Evolutionary conservation across 2,113 vertebrate genomes (phyloP).

Genomic region (Oncorhynchus kisutch): DNA sequence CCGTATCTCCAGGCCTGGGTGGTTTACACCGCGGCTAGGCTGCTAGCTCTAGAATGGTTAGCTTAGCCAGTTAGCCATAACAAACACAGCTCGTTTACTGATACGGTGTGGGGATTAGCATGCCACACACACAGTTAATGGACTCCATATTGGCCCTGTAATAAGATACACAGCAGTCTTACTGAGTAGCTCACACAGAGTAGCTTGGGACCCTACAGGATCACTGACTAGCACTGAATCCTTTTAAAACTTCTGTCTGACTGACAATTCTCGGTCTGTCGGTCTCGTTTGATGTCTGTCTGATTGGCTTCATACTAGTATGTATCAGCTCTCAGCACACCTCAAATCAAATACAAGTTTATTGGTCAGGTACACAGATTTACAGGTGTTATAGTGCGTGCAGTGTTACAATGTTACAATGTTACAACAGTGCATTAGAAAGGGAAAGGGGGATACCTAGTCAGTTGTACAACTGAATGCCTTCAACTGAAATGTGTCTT

Average conservation of each 20-base stretch:
- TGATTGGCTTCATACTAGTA: not conserved
- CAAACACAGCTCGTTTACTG: slow-evolving; percentile 49
- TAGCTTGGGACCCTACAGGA: not conserved
- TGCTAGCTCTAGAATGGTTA: slow-evolving; percentile 37
- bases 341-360: not conserved
- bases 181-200: slow-evolving; percentile 10
- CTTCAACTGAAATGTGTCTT: no score
- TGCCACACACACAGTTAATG: slow-evolving; percentile 49
- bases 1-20: slow-evolving; percentile 27
- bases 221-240: slow-evolving; percentile 19
- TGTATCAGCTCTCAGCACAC: not conserved
- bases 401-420: no score
- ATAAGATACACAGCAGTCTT: slow-evolving; percentile 43
- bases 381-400: no score
- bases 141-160: slow-evolving; percentile 50
- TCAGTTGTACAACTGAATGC: no score
- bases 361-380: no score
- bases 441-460: no score
- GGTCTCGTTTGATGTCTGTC: not conserved
- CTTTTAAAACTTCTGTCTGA: not conserved
- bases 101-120: slow-evolving; percentile 51
- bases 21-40: slow-evolving; percentile 37
- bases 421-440: no score
- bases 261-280: not conserved
- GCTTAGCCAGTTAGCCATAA: slow-evolving; percentile 61